These are phyloP conservation scores for Atlantisia rogersi DNA, from an alignment of 2,113 vertebrate genomes.

Conservation along the genomic window DNA sequence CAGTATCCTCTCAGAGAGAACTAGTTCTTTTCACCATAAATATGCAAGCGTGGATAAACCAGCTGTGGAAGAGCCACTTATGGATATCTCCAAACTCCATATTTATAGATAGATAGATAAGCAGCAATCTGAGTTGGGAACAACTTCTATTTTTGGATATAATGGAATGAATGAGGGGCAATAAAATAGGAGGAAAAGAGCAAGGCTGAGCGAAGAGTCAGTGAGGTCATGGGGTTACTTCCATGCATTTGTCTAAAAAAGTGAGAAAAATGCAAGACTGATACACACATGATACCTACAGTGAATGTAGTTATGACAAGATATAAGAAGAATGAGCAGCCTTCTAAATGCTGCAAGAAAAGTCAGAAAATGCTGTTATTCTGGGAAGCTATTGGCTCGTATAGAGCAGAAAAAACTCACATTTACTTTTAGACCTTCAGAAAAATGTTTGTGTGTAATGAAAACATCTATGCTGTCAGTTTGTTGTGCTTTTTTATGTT, in stretches of 20 bases:
- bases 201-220: neutral
- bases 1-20: neutral
- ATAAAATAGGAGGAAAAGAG: neutral
- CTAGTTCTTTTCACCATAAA: neutral
- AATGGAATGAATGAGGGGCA: neutral
- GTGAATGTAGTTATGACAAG: neutral
- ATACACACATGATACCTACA: neutral
- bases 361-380: neutral
- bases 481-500: neutral
- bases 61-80: neutral
- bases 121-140: neutral
- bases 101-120: neutral
- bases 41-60: neutral
- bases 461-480: neutral
- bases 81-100: neutral
- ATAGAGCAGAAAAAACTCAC: neutral
- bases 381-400: neutral
- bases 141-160: slow-evolving; percentile 6
- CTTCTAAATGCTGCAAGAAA: neutral
- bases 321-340: neutral
- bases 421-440: neutral
- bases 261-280: neutral
- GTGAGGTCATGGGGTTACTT: neutral
- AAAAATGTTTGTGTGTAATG: neutral
- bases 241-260: neutral